Base-by-base conservation (phyloP, 37 sponge, comb jelly and placozoan genomes). In the Lycopodina hypogea region DNA sequence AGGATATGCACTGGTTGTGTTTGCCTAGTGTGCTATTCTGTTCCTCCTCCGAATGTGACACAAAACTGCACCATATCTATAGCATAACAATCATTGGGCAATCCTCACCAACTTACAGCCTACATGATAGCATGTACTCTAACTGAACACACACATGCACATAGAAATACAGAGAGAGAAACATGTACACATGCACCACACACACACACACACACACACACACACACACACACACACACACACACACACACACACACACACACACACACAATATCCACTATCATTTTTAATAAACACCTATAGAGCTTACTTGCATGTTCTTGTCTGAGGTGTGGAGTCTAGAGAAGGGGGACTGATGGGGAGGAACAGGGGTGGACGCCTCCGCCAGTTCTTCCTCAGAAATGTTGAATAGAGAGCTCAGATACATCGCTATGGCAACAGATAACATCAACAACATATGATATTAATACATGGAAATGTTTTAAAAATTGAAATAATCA, bases 331-430 rank as follows among this genome's bases (percentile, higher is more conserved):
- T 77, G 64, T 76, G 78, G 4, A 87, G 76, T 28, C 24, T 24
- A 26, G 70, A 76, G 56, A 87, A 53, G 18, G 88, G 41, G 21
- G 82, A 69, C 41, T 40, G 14, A 50, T 87, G 88, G 32, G 19
- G 19, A 26, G 88, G 88, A 1, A 77, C 52, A 34, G 77, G 71
- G 55, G 52, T 75, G 32, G 56, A 42, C 36, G 42, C 67, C 30
- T 74, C 69, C n/a, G 2, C 69, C 33, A 79, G 36, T 33, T 87
- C 88, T 39, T 87, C 88, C 56, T 87, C 88, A 28, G 77, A 40
- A 4, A 87, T 51, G 26, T 62, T 50, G 40, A 64, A 39, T 40
- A 87, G 73, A 34, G 83, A 69, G 39, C 32, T 35, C 32, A 87
- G 69, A 70, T 61, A 87, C 77, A 71, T 33, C 12, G 88, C 88